These are phyloP conservation scores for Drosophila tanythrix DNA, from an alignment of 2,888 invertebrate genomes.

Conservation along the genomic window DNA sequence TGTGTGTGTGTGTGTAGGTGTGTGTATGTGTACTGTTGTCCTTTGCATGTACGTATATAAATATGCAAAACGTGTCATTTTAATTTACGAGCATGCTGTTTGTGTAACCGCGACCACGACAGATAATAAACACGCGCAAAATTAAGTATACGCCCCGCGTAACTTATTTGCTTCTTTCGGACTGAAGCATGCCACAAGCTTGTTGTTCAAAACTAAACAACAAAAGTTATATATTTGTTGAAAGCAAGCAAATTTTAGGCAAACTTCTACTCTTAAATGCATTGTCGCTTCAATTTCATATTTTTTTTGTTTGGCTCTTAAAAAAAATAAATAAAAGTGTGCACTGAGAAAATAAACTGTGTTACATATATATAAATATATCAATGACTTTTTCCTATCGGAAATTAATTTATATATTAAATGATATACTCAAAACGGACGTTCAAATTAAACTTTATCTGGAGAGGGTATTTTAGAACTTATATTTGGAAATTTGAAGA, in stretches of 20 bases:
- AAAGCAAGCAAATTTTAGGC: slow-evolving; percentile 1
- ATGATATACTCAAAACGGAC: neutral
- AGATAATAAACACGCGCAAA: slow-evolving; percentile 80
- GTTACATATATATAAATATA: neutral
- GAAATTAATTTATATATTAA: neutral
- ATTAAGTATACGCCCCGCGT: slow-evolving; percentile 73
- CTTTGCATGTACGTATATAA: slow-evolving; percentile 27
- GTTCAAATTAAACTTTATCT: neutral
- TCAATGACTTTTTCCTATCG: neutral
- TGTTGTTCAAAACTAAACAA: slow-evolving; percentile 2
- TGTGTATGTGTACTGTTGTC: slow-evolving; percentile 12
- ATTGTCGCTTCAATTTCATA: neutral
- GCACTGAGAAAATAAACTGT: neutral
- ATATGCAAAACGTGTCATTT: slow-evolving; percentile 81
- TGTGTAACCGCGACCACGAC: slow-evolving; percentile 57
- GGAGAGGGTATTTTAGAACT: neutral
- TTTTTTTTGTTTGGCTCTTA: neutral
- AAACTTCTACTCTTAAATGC: neutral
- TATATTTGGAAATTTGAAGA: neutral
- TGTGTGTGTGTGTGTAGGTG: slow-evolving; percentile 6
- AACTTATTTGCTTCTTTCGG: slow-evolving; percentile 8
- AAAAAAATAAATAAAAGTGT: neutral
- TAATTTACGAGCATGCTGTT: slow-evolving; percentile 79
- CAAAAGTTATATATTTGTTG: slow-evolving; percentile 4
- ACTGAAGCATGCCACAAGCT: slow-evolving; percentile 3